Conservation (phyloP, 2,797 vertebrate species). For the Danio jaintianensis region DNA sequence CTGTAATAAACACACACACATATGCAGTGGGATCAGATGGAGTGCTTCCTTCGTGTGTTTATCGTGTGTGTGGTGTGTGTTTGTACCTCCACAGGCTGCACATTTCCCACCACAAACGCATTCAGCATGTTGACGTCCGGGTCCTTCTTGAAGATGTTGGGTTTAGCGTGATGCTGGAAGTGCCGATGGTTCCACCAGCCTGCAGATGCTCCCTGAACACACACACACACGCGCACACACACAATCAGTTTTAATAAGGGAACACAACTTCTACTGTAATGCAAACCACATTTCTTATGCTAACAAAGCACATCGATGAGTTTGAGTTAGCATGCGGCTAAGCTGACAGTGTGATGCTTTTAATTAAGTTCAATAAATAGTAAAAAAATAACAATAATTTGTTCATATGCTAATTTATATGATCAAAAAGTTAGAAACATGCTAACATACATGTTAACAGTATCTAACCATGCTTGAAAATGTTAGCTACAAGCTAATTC, state of each 20-base stretch:
- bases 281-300: no score
- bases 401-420: no score
- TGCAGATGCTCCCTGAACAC: constrained; percentile 88
- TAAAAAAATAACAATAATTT: no score
- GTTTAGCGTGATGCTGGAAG: constrained; percentile 95
- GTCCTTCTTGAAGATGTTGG: constrained; percentile 92
- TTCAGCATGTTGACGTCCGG: constrained; percentile 94
- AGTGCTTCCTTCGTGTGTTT: background rate
- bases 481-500: no score
- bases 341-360: no score
- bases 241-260: background rate
- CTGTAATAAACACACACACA: constrained; percentile 69
- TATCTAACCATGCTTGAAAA: no score
- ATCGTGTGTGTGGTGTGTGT: background rate
- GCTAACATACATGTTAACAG: no score
- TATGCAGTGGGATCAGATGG: background rate
- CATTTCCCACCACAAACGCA: constrained; percentile 87
- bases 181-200: constrained; percentile 99
- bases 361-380: no score
- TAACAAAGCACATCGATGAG: no score
- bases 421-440: no score
- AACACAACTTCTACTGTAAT: no score
- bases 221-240: background rate
- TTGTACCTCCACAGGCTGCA: constrained; percentile 89
- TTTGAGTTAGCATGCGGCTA: no score